Evolutionary conservation across 30 jellyfish, hydroid and myxozoan genomes (phyloP).

Genomic region (Cassiopea andromeda): DNA sequence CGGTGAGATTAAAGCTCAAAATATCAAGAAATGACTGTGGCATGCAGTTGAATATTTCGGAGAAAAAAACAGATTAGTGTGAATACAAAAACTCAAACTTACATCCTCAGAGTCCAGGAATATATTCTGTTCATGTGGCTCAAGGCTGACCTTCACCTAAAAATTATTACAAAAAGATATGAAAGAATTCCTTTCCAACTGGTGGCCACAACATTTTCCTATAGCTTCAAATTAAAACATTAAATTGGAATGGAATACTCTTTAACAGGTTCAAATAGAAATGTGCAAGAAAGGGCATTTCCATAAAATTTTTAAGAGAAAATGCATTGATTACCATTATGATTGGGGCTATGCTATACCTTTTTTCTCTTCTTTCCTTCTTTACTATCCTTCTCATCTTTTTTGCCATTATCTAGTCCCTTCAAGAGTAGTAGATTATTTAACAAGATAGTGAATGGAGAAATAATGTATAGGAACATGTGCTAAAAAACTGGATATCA

Average conservation of each 20-base stretch:
- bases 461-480: no score
- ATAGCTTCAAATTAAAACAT: no score
- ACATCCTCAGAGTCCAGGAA: conserved; percentile 91
- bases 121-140: conserved; percentile 84
- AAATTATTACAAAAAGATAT: not conserved
- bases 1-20: no score
- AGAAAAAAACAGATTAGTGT: no score
- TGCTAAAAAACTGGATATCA: no score
- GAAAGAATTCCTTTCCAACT: not conserved
- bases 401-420: not conserved
- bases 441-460: not conserved
- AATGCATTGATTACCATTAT: no score
- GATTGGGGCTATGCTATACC: conserved; percentile 4
- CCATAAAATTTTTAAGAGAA: no score
- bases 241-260: no score
- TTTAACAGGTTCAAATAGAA: no score
- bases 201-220: no score
- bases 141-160: conserved; percentile 88
- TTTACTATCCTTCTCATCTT: conserved; percentile 65
- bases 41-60: not conserved
- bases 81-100: not conserved
- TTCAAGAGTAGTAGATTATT: not conserved
- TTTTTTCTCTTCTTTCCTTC: conserved; percentile 81
- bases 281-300: no score
- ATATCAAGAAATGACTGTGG: not conserved